Conservation (phyloP, 2,797 vertebrate genomes). For the Rousettus madagascariensis region DNA sequence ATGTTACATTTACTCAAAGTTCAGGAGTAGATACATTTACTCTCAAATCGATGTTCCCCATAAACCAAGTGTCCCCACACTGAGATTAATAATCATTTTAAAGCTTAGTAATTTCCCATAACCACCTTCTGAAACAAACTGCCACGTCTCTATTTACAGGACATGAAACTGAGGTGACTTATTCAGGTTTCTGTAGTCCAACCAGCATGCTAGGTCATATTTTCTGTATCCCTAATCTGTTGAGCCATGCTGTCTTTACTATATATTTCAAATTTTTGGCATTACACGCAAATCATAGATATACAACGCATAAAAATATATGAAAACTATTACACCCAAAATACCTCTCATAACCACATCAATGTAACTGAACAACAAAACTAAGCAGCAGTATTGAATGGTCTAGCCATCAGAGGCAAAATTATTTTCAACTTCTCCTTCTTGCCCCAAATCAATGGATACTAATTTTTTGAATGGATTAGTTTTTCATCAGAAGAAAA, state of each 20-base stretch:
- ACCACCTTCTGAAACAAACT: background rate
- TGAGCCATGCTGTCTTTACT: conserved; percentile 33
- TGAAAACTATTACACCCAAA: conserved; percentile 26
- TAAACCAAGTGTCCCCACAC: conserved; percentile 33
- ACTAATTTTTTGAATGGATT: background rate
- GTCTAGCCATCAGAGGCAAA: background rate
- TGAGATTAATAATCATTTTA: conserved; percentile 57
- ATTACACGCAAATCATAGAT: conserved; percentile 42
- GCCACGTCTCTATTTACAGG: conserved; percentile 50
- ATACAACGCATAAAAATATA: conserved; percentile 41
- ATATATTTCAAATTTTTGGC: conserved; percentile 7
- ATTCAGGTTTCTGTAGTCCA: conserved; percentile 28
- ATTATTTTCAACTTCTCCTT: background rate
- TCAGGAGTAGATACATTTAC: background rate
- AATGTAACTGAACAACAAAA: conserved; percentile 25
- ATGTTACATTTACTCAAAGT: conserved; percentile 15
- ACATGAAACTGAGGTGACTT: background rate
- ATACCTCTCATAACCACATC: background rate
- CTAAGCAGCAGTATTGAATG: background rate
- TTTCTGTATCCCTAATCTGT: conserved; percentile 18
- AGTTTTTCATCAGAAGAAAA: conserved; percentile 33
- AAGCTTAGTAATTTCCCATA: conserved; percentile 32
- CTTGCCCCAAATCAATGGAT: background rate
- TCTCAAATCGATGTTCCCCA: background rate
- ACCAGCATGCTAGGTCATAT: conserved; percentile 47